Evolutionary conservation across 2,113 vertebrate species (phyloP).

Genomic region (Carettochelys insculpta): DNA sequence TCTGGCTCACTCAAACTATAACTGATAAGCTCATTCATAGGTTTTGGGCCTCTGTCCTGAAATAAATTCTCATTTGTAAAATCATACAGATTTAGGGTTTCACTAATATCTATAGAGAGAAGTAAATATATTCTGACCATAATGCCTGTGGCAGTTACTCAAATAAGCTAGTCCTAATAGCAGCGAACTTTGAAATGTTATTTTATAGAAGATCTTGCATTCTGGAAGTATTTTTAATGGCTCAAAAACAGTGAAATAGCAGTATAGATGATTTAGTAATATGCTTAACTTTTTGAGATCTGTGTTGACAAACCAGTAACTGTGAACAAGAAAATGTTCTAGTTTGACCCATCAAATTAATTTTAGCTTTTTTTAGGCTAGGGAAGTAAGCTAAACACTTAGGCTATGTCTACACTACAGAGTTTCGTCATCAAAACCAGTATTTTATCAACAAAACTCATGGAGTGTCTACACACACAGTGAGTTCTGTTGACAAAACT

Average conservation of each 20-base stretch:
- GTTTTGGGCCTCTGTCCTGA: background rate
- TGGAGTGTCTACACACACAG: no score
- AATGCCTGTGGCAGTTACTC: background rate
- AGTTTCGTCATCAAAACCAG: no score
- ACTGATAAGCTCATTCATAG: background rate
- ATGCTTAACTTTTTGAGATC: no score
- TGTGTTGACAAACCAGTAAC: no score
- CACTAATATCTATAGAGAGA: background rate
- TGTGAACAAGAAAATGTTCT: no score
- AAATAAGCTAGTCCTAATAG: background rate
- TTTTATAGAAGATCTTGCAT: background rate
- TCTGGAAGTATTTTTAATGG: background rate
- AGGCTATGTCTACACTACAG: no score
- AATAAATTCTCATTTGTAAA: background rate
- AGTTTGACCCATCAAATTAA: no score
- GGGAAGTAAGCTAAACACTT: background rate
- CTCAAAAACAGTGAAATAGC: no score
- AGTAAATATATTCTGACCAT: background rate
- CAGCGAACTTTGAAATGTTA: background rate
- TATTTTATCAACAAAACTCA: no score
- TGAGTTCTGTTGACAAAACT: no score
- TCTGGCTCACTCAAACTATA: background rate
- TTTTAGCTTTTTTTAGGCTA: no score
- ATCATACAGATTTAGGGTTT: background rate
- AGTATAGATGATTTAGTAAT: no score